phyloP scores from a whole-genome alignment of 2,797 vertebrate genomes.

The Cetoscarus ocellatus region DNA sequence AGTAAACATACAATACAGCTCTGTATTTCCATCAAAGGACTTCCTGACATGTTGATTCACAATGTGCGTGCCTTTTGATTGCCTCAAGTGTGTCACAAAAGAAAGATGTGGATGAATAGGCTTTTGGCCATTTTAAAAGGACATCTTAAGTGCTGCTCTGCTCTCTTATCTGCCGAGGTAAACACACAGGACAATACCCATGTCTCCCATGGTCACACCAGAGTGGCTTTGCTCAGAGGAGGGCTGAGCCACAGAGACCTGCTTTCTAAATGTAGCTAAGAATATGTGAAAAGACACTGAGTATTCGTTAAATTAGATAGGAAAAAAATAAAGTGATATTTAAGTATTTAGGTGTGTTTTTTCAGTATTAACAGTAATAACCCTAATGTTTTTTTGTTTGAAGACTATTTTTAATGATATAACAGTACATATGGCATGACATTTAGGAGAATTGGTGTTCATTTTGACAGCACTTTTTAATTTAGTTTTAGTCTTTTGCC shows the following conservation, averaged over 20 bases:
- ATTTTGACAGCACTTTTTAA: too few species aligned
- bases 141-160: constrained; percentile 65
- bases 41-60: constrained; percentile 42
- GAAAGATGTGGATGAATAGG: constrained; percentile 61
- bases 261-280: background rate
- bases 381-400: too few species aligned
- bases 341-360: background rate
- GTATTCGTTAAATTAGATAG: background rate
- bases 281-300: background rate
- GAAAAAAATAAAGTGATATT: background rate
- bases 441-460: too few species aligned
- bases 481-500: too few species aligned
- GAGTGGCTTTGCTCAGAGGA: constrained; percentile 53
- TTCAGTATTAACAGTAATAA: background rate
- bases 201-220: constrained; percentile 49
- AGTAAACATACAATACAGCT: constrained; percentile 11
- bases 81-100: constrained; percentile 64
- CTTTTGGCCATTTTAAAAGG: constrained; percentile 63
- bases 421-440: too few species aligned
- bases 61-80: constrained; percentile 52
- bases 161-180: constrained; percentile 67
- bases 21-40: constrained; percentile 34
- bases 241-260: constrained; percentile 32
- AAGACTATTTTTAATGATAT: too few species aligned
- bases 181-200: constrained; percentile 63